phyloP scores from a whole-genome alignment of 2,888 invertebrate species.

The Ornithoptera priamus region DNA sequence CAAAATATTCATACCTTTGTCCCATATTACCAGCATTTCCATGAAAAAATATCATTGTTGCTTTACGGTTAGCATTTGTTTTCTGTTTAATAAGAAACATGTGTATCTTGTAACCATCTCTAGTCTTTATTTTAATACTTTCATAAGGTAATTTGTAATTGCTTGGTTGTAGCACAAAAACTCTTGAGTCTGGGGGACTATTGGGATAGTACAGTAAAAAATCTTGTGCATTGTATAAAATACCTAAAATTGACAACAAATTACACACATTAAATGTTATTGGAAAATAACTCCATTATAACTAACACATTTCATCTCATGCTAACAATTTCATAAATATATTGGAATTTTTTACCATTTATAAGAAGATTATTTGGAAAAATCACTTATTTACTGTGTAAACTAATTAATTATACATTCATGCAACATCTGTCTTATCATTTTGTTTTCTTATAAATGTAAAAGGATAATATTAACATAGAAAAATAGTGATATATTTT shows the following conservation, averaged over 20 bases:
- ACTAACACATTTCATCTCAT: too few species aligned
- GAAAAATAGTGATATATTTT: not conserved
- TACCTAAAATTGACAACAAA: slow-evolving; percentile 73
- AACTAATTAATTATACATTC: too few species aligned
- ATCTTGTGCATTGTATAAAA: slow-evolving; percentile 93
- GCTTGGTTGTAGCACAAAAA: slow-evolving; percentile 92
- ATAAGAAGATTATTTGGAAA: too few species aligned
- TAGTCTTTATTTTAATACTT: slow-evolving; percentile 84
- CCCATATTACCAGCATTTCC: slow-evolving; percentile 99
- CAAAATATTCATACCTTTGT: slow-evolving; percentile 82
- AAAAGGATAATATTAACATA: not conserved
- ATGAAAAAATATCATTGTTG: slow-evolving; percentile 94
- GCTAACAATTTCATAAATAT: too few species aligned
- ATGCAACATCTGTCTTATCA: too few species aligned
- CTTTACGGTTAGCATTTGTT: slow-evolving; percentile 83
- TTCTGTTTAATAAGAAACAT: slow-evolving; percentile 90
- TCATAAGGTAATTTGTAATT: slow-evolving; percentile 93
- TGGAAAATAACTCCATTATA: too few species aligned
- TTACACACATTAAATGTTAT: not conserved
- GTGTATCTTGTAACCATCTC: slow-evolving; percentile 88
- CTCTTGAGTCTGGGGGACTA: slow-evolving; percentile 91
- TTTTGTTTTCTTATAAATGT: too few species aligned
- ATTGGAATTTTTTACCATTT: too few species aligned
- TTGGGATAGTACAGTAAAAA: slow-evolving; percentile 93
- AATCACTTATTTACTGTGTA: too few species aligned